Evolutionary conservation across 1,140 invertebrate genomes (phyloP).

Genomic region (Asobara japonica): DNA sequence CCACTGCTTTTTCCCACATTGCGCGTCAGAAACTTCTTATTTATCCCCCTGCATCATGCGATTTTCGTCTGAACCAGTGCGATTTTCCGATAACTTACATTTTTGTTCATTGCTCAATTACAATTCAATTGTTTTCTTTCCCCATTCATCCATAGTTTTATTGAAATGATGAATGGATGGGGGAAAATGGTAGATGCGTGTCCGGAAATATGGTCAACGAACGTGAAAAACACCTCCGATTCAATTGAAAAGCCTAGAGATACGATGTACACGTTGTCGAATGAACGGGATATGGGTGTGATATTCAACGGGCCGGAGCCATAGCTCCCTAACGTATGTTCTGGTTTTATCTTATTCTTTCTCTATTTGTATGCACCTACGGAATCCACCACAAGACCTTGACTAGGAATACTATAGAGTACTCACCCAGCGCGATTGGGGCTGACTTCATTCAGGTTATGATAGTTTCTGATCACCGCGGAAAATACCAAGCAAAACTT

Average conservation of each 20-base stretch:
- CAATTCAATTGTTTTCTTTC: neutral
- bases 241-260: neutral
- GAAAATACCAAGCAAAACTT: too few relatives aligned
- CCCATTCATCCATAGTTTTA: neutral
- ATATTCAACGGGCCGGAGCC: too few relatives aligned
- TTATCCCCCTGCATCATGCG: constrained; percentile 38
- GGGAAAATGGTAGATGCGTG: constrained; percentile 6
- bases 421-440: too few relatives aligned
- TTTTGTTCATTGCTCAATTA: neutral
- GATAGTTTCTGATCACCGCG: too few relatives aligned
- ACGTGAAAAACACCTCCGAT: neutral
- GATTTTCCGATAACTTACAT: neutral
- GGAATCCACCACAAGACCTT: too few relatives aligned
- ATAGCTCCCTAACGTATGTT: too few relatives aligned
- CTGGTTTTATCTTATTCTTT: too few relatives aligned
- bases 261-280: constrained; percentile 42
- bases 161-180: neutral
- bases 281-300: too few relatives aligned
- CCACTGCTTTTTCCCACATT: constrained; percentile 12
- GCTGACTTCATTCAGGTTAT: too few relatives aligned
- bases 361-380: too few relatives aligned
- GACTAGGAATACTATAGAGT: too few relatives aligned
- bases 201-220: neutral
- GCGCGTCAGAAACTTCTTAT: constrained; percentile 28
- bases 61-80: constrained; percentile 24